Evolutionary conservation across 1,140 invertebrate species (phyloP).

Genomic region (Leptinotarsa texana): DNA sequence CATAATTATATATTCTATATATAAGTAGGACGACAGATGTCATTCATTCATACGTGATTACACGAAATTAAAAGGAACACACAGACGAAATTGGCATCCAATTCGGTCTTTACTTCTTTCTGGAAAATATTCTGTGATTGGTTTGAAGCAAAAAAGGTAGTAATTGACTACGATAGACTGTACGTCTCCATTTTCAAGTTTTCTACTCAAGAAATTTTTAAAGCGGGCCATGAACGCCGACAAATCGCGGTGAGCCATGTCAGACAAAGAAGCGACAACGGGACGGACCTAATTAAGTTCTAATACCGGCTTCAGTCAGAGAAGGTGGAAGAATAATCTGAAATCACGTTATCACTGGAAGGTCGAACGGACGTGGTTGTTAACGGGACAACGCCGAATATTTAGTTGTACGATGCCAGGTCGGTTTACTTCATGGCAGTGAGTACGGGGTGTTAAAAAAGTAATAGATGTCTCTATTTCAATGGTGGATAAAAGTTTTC

Average conservation of each 20-base stretch:
- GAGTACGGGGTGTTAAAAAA: too few species aligned
- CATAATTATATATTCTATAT: too few species aligned
- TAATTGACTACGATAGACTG: neutral
- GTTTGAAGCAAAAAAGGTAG: neutral
- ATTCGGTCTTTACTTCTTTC: neutral
- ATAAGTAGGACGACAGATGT: too few species aligned
- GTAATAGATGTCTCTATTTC: too few species aligned
- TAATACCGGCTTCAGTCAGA: neutral
- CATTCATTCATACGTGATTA: neutral
- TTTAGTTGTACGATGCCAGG: neutral
- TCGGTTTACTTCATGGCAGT: neutral
- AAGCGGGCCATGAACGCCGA: neutral
- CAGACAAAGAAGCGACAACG: conserved; percentile 1
- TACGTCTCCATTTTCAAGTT: neutral
- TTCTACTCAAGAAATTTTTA: neutral
- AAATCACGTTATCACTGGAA: neutral
- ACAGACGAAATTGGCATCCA: neutral
- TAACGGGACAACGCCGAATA: neutral
- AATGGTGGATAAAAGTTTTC: too few species aligned
- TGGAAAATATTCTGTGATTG: neutral
- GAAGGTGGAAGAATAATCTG: conserved; percentile 2
- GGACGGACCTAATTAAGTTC: neutral
- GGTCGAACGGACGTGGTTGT: neutral
- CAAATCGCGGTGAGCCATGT: neutral
- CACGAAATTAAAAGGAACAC: neutral